Base-by-base conservation (phyloP, 1,140 invertebrate species). In the Drosophila cardini region DNA sequence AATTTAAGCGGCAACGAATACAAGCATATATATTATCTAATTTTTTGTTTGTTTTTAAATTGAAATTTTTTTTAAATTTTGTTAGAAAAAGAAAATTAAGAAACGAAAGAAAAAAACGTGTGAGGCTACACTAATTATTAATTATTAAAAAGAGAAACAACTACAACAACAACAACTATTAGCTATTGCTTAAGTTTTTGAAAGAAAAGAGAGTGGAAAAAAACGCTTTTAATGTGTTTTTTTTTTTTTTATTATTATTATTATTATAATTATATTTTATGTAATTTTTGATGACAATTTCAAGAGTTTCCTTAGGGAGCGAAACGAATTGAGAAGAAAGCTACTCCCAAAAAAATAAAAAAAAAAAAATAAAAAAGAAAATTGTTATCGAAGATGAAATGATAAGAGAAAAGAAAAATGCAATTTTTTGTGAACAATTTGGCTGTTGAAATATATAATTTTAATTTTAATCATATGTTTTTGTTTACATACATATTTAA, bases 371-470 rank as follows among this genome's bases (percentile, higher is more conserved):
- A 42, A 10, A 36, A 45, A 69, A 36, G 11, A 76, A 83, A 69
- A 67, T 78, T 82, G 73, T 77, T 80, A 61, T 62, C 42, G 50
- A 68, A 43, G 48, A 26, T 26, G 21, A 72, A 42, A 34, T 61
- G 57, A 78, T 26, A 52, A 60, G 34, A 74, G 26, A 76, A 76
- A 77, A 67, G 77, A 71, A 87, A 26, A 89, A 89, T 84, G 84
- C 84, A 87, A 89, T 86, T 87, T 79, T 87, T 87, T 89, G 80
- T 87, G 77, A 87, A 89, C 80, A 80, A 87, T 89, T 87, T 87
- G 84, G 84, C 84, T 89, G 84, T 87, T 79, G 67, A 87, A 87
- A 85, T 77, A 85, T 77, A 83, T 86, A 78, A 78, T 86, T 86
- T 72, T 70, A 71, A 83, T 74, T 80, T 80, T 55, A 16, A 55